Evolutionary conservation across 1,140 invertebrate species (phyloP).

Genomic region (Drosophila navojoa): DNA sequence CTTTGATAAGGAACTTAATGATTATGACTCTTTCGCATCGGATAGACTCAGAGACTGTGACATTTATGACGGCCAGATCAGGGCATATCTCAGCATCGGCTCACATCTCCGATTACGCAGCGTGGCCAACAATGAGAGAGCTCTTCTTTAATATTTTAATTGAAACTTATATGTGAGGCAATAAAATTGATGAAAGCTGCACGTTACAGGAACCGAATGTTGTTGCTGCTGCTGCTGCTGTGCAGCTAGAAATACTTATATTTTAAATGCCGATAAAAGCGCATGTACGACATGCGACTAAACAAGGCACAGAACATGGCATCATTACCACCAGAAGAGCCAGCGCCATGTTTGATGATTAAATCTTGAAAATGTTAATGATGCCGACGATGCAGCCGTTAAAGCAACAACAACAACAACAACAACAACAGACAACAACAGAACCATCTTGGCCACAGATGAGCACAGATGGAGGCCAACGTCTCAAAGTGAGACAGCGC

Average conservation of each 20-base stretch:
- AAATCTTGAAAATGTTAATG: constrained; percentile 81
- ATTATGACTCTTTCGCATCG: constrained; percentile 5
- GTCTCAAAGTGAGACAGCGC: constrained; percentile 12
- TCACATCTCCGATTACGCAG: constrained; percentile 5
- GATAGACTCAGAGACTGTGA: not conserved
- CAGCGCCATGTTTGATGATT: constrained; percentile 82
- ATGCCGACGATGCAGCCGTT: constrained; percentile 70
- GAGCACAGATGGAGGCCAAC: constrained; percentile 48
- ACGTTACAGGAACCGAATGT: constrained; percentile 9
- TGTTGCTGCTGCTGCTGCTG: no score
- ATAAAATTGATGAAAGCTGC: constrained; percentile 53
- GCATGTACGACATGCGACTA: constrained; percentile 79
- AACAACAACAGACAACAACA: constrained; percentile 13
- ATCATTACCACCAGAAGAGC: constrained; percentile 70
- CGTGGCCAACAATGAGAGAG: not conserved
- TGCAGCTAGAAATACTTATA: constrained; percentile 1
- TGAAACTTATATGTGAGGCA: constrained; percentile 39
- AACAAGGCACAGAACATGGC: constrained; percentile 78
- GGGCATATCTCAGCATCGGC: not conserved
- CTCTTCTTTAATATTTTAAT: constrained; percentile 10
- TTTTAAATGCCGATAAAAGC: constrained; percentile 78
- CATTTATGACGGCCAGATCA: constrained; percentile 2
- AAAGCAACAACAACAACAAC: constrained; percentile 47
- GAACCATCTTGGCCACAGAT: constrained; percentile 8
- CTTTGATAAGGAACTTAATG: not conserved